Conservation (phyloP, 2,888 invertebrate genomes). For the Tuberolachnus salignus region DNA sequence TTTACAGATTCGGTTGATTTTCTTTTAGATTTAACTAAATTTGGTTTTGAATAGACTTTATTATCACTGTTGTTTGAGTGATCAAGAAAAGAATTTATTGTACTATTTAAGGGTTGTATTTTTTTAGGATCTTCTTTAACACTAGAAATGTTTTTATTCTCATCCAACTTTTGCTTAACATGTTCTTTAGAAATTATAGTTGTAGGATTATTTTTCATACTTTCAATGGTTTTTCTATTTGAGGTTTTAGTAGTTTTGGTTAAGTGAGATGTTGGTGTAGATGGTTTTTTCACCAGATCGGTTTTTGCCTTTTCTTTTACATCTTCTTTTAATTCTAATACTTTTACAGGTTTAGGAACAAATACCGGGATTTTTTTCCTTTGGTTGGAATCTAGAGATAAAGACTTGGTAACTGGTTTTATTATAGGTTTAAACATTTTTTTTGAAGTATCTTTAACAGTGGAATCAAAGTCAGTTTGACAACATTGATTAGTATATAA, state of each 20-base stretch:
- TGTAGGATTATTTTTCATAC: not conserved
- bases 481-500: constrained; percentile 42
- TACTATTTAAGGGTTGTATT: not conserved
- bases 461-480: constrained; percentile 44
- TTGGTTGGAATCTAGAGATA: constrained; percentile 17
- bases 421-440: constrained; percentile 42
- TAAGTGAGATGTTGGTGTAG: constrained; percentile 32
- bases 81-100: not conserved
- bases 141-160: not conserved
- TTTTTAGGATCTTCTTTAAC: constrained; percentile 18
- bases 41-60: not conserved
- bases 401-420: constrained; percentile 40
- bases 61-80: not conserved
- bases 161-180: not conserved
- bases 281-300: constrained; percentile 15
- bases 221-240: constrained; percentile 22
- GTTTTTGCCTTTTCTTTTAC: constrained; percentile 28
- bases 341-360: constrained; percentile 51
- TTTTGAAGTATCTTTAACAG: constrained; percentile 17
- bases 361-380: constrained; percentile 46
- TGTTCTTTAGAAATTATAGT: constrained; percentile 19
- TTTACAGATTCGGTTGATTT: constrained; percentile 24
- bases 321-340: constrained; percentile 36
- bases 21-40: constrained; percentile 40
- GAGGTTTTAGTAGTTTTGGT: not conserved